Base-by-base conservation (phyloP, 2,113 vertebrate species). In the Rhagologus leucostigma region DNA sequence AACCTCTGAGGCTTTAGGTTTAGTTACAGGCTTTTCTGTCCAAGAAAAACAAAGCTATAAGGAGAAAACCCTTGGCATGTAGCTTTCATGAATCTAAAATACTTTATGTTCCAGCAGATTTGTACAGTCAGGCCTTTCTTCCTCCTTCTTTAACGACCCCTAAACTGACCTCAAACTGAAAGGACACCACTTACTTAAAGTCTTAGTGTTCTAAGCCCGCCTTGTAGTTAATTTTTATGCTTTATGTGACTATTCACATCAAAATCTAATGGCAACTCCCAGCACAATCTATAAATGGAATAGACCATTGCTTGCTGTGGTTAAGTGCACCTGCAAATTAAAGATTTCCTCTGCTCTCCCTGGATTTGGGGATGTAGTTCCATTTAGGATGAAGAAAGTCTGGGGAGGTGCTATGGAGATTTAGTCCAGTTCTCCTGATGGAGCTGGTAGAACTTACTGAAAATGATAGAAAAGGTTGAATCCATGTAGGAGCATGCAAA, bases 311-410 rank as follows among this genome's bases (percentile, higher is more conserved):
- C 16, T 21, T 53, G 20, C 20, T 6, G 11, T 57, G 23, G 6
- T 64, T 52, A 59, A 35, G 7, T 27, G 12, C 37, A 73, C 24
- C 22, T 62, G 30, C 49, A 76, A 84, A 44, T 33, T 22, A 24
- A 60, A 71, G 21, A n/a, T 56, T 91, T 76, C 17, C 17, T 87
- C 10, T 75, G 3, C 5, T 82, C 14, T 63, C 44, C 16, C 6
- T 30, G 0, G 0, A 5, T 76, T 74, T 65, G 42, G 18, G 26
- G 8, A 20, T 13, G 5, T 24, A 41, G 12, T 65, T 47, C 19
- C 47, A 5, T 68, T 44, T 26, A 19, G 30, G 52, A 20, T 5
- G 41, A 22, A 9, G 16, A 68, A 69, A 69, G 18, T 64, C 53
- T 73, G 13, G 24, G 57, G 27, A 14, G 11, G 5, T 78, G 16